Evolutionary conservation across 2,113 vertebrate genomes (phyloP).

Genomic region (Erythrolamprus reginae): DNA sequence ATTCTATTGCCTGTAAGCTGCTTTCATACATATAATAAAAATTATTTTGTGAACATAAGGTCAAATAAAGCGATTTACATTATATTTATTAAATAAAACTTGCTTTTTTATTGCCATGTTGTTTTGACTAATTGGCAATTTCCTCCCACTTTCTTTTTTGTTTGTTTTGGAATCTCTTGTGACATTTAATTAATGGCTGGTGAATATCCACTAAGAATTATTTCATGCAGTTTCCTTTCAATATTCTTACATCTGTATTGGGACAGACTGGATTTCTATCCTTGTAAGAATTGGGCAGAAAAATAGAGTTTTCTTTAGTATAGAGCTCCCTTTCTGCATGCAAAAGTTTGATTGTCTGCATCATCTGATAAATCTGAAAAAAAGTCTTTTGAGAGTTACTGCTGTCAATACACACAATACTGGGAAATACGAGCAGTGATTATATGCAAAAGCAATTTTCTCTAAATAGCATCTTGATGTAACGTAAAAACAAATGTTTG

Average conservation of each 20-base stretch:
- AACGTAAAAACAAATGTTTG: not conserved
- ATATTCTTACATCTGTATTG: not conserved
- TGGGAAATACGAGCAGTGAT: not conserved
- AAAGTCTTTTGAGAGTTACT: not conserved
- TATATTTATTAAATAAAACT: constrained; percentile 57
- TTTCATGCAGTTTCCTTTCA: not conserved
- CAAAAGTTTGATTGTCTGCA: not conserved
- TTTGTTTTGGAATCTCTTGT: not conserved
- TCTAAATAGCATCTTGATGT: not conserved
- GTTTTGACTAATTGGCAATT: not conserved
- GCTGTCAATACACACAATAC: not conserved
- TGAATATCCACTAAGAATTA: not conserved
- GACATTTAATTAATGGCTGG: not conserved
- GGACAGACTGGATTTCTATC: not conserved
- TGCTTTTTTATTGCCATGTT: constrained; percentile 9
- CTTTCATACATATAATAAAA: constrained; percentile 79
- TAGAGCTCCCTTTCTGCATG: not conserved
- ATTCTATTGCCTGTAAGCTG: constrained; percentile 75
- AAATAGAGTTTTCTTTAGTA: not conserved
- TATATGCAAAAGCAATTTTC: not conserved
- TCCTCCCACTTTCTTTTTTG: not conserved
- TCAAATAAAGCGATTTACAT: constrained; percentile 54
- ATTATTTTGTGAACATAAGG: constrained; percentile 77
- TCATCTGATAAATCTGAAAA: not conserved
- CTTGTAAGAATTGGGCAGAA: not conserved